phyloP scores from a whole-genome alignment of 1,140 invertebrate species.

The Aphis gossypii region DNA sequence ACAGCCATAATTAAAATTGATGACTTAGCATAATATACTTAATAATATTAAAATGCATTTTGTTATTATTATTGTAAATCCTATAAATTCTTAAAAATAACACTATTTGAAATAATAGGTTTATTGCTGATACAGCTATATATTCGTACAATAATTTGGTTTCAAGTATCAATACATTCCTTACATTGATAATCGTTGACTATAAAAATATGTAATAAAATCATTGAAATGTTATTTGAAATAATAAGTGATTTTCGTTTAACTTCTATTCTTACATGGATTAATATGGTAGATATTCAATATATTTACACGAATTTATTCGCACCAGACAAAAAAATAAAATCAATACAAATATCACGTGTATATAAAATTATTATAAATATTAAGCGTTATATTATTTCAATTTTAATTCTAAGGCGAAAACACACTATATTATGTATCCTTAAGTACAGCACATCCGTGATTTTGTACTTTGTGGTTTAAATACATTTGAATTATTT shows the following conservation, averaged over 20 bases:
- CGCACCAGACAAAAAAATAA: too few relatives aligned
- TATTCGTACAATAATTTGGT: not conserved
- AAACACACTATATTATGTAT: not conserved
- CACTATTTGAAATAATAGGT: not conserved
- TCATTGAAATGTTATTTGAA: not conserved
- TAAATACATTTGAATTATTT: not conserved
- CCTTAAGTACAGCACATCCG: not conserved
- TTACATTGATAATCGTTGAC: not conserved
- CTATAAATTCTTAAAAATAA: not conserved
- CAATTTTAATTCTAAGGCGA: not conserved
- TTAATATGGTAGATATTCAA: too few relatives aligned
- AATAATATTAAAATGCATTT: not conserved
- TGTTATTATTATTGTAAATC: not conserved
- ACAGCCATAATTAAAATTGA: not conserved
- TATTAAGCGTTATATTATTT: too few relatives aligned
- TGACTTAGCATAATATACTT: not conserved
- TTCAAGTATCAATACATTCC: not conserved
- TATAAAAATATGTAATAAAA: not conserved
- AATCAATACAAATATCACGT: too few relatives aligned
- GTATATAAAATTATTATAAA: too few relatives aligned
- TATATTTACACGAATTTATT: too few relatives aligned
- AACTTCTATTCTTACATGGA: too few relatives aligned
- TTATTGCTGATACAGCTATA: not conserved
- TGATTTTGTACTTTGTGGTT: not conserved
- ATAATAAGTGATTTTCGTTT: not conserved